These are phyloP conservation scores for Paramisgurnus dabryanus DNA, from an alignment of 2,113 vertebrate genomes.

Conservation along the genomic window DNA sequence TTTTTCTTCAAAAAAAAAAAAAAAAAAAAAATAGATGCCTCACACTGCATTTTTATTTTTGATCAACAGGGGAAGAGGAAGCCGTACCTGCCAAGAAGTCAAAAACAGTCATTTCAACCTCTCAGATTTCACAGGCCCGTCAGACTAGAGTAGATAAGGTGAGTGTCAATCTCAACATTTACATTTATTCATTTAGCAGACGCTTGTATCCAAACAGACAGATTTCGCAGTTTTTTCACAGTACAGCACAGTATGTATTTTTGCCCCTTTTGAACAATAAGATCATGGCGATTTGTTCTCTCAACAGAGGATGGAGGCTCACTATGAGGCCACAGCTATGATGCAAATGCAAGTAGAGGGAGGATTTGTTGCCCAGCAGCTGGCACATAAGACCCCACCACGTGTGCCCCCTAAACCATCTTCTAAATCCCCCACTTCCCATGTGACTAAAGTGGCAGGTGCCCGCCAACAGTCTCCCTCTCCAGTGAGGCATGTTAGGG, in stretches of 20 bases:
- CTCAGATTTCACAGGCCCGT: constrained; percentile 89
- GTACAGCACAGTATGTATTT: background rate
- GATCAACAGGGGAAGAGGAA: constrained; percentile 85
- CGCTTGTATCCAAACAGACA: too few relatives aligned
- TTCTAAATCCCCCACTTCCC: constrained; percentile 86
- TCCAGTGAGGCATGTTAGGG: constrained; percentile 92
- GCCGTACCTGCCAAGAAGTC: constrained; percentile 93
- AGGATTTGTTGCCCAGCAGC: constrained; percentile 77
- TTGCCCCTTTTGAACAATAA: background rate
- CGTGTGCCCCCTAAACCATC: constrained; percentile 89
- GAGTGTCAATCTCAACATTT: constrained; percentile 33
- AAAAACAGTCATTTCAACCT: constrained; percentile 89
- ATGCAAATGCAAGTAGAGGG: constrained; percentile 88
- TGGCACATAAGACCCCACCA: constrained; percentile 93
- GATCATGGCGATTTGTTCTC: background rate
- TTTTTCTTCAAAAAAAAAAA: background rate
- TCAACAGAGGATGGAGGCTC: constrained; percentile 85
- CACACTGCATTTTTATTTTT: background rate
- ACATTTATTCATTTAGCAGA: too few relatives aligned
- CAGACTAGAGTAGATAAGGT: constrained; percentile 91
- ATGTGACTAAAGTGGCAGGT: constrained; percentile 79
- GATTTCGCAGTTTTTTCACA: background rate
- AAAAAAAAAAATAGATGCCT: too few relatives aligned
- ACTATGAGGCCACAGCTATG: constrained; percentile 84
- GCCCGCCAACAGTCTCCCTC: constrained; percentile 94